phyloP scores from a whole-genome alignment of 2,113 vertebrate species.

The Phasianus colchicus region DNA sequence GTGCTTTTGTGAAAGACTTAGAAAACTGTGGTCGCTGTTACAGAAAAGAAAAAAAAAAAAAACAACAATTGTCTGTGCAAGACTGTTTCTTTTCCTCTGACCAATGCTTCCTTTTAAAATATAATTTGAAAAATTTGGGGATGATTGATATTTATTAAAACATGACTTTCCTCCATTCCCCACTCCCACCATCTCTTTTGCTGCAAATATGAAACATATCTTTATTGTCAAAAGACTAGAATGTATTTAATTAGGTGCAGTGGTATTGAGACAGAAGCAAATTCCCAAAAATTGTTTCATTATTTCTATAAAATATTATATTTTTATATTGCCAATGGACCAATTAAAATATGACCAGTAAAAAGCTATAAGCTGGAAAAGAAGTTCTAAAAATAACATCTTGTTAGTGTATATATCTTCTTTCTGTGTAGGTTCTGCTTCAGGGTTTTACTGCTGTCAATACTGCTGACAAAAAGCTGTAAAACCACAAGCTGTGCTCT shows the following conservation, averaged over 20 bases:
- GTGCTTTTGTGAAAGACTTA: background rate
- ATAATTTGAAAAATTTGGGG: background rate
- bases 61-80: background rate
- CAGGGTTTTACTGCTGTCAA: constrained; percentile 60
- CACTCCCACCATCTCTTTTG: background rate
- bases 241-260: background rate
- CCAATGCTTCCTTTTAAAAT: background rate
- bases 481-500: constrained; percentile 61
- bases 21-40: background rate
- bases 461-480: constrained; percentile 63
- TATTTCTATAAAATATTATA: background rate
- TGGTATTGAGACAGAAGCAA: constrained; percentile 7
- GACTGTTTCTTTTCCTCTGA: background rate
- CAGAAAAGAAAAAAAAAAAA: background rate
- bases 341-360: constrained; percentile 62
- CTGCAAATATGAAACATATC: background rate
- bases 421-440: constrained; percentile 51
- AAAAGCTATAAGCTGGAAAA: constrained; percentile 52
- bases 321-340: constrained; percentile 31
- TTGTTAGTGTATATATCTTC: constrained; percentile 44
- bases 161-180: background rate
- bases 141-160: background rate
- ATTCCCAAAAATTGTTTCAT: constrained; percentile 19
- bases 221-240: background rate
- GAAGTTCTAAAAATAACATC: constrained; percentile 59